A percentile compares a stretch with the other conserved stretches of the same genome.
Evolutionary conservation across 1,140 invertebrate genomes (phyloP).

Genomic region (Neelides sp.): DNA sequence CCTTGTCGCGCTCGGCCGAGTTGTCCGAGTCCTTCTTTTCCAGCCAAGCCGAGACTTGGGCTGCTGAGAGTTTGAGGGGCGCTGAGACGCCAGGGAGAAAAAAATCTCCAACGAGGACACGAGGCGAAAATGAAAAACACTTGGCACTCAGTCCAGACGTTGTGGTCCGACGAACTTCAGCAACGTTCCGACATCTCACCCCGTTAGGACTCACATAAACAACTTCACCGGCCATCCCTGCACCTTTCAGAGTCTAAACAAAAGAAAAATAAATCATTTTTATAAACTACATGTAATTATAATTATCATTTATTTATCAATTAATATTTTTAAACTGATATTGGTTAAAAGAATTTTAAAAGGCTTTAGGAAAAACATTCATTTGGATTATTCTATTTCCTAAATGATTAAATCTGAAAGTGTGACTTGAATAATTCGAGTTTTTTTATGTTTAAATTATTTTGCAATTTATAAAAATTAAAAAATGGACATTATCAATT

Average conservation of each 20-base stretch:
- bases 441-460: background rate
- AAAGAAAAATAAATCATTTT: too few species aligned
- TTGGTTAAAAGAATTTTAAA: too few species aligned
- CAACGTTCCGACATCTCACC: constrained; percentile 16
- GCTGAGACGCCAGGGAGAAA: constrained; percentile 46
- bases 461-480: background rate
- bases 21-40: constrained; percentile 41
- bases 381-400: background rate
- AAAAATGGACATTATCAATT: background rate
- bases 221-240: constrained; percentile 24
- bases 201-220: constrained; percentile 16
- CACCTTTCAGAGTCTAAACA: constrained; percentile 21
- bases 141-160: constrained; percentile 64
- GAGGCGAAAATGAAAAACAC: constrained; percentile 83
- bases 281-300: too few species aligned
- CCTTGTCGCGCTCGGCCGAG: constrained; percentile 31
- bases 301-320: too few species aligned
- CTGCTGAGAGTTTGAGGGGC: constrained; percentile 8
- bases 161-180: constrained; percentile 31
- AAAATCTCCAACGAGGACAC: constrained; percentile 77
- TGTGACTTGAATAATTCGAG: background rate
- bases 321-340: too few species aligned
- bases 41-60: constrained; percentile 37
- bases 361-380: too few species aligned
- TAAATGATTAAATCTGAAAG: background rate